These are phyloP conservation scores for Melanostoma scalare DNA, from an alignment of 2,888 invertebrate species.

Conservation along the genomic window DNA sequence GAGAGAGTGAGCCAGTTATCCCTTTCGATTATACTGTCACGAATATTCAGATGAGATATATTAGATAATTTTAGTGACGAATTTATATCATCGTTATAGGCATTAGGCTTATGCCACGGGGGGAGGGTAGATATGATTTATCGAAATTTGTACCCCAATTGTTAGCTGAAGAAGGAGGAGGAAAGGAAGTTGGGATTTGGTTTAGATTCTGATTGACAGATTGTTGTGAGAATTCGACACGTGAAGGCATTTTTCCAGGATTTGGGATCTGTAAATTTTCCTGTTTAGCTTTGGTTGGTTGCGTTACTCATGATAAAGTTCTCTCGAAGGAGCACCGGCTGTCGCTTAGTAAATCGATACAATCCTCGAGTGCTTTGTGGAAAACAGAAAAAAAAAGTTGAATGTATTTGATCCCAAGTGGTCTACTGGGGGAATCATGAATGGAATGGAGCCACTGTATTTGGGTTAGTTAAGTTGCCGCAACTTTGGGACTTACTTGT, in stretches of 20 bases:
- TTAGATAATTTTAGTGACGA: slow-evolving; percentile 37
- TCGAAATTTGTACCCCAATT: slow-evolving; percentile 18
- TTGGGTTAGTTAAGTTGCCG: slow-evolving; percentile 17
- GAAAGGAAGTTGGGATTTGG: slow-evolving; percentile 27
- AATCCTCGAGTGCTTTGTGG: not conserved
- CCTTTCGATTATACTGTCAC: slow-evolving; percentile 36
- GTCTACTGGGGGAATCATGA: slow-evolving; percentile 37
- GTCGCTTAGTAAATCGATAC: slow-evolving; percentile 33
- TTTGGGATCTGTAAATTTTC: not conserved
- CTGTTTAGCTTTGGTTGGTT: not conserved
- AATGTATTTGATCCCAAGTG: slow-evolving; percentile 11
- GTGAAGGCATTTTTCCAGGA: slow-evolving; percentile 20
- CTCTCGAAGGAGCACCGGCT: slow-evolving; percentile 10
- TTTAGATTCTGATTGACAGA: slow-evolving; percentile 32
- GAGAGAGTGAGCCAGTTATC: slow-evolving; percentile 8
- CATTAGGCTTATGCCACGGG: not conserved
- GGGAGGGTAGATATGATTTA: not conserved
- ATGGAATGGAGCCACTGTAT: not conserved
- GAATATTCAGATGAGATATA: slow-evolving; percentile 27
- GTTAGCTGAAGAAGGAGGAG: slow-evolving; percentile 14
- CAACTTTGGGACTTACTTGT: slow-evolving; percentile 31
- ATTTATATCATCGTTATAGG: slow-evolving; percentile 18
- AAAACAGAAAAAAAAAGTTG: slow-evolving; percentile 17
- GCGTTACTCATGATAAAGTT: slow-evolving; percentile 12
- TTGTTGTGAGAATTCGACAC: slow-evolving; percentile 7